Evolutionary conservation across 2,888 invertebrate genomes (phyloP).

Genomic region (Chelonus formosanus): DNA sequence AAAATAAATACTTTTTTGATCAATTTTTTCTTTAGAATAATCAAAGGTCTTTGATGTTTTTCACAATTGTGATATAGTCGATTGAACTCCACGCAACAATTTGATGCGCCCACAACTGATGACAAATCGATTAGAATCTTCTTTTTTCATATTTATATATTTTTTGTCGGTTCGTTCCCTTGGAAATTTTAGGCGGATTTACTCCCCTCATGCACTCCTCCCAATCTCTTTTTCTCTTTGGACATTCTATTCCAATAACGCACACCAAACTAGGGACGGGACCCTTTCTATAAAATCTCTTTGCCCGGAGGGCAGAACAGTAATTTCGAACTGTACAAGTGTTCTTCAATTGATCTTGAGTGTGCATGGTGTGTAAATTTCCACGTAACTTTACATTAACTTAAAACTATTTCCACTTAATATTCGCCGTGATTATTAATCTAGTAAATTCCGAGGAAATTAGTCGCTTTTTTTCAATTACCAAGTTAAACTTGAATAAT

Average conservation of each 20-base stretch:
- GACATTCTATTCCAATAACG: conserved; percentile 31
- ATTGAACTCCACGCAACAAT: conserved; percentile 22
- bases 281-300: conserved; percentile 23
- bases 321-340: conserved; percentile 32
- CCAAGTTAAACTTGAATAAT: too few species aligned
- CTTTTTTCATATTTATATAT: conserved; percentile 24
- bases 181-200: conserved; percentile 37
- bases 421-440: too few species aligned
- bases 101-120: conserved; percentile 24
- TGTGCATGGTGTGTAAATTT: conserved; percentile 18
- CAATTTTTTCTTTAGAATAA: neutral
- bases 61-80: conserved; percentile 25
- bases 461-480: too few species aligned
- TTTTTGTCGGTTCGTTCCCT: conserved; percentile 12
- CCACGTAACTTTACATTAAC: conserved; percentile 18
- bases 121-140: conserved; percentile 40
- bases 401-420: too few species aligned
- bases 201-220: conserved; percentile 29
- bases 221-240: conserved; percentile 24
- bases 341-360: conserved; percentile 19
- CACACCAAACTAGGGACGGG: conserved; percentile 12
- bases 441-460: too few species aligned
- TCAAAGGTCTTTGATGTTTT: conserved; percentile 33
- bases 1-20: too few species aligned
- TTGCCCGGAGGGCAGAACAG: conserved; percentile 34